A percentile compares a stretch with the other conserved stretches of the same genome.
Evolutionary conservation across 2,888 invertebrate species (phyloP).

Genomic region (Acleris literana): DNA sequence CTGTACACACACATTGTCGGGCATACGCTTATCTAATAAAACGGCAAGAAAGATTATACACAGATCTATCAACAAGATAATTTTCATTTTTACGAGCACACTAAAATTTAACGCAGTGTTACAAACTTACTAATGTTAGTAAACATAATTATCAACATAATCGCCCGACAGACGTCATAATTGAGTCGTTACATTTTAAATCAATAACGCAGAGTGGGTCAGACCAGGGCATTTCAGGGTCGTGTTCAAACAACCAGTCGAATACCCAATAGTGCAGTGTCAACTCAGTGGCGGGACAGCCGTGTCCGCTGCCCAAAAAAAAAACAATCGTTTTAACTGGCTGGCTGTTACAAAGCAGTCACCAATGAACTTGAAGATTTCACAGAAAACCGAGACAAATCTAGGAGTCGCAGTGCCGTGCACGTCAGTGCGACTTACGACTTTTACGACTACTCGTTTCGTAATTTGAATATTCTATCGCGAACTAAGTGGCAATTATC

Average conservation of each 20-base stretch:
- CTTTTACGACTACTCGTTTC: slow-evolving; percentile 12
- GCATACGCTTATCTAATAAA: no score
- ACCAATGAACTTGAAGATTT: slow-evolving; percentile 20
- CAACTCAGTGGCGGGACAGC: slow-evolving; percentile 11
- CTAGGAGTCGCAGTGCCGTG: slow-evolving; percentile 4
- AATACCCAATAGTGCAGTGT: slow-evolving; percentile 17
- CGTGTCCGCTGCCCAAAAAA: slow-evolving; percentile 15
- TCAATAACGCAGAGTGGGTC: slow-evolving; percentile 30
- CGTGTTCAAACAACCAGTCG: slow-evolving; percentile 19
- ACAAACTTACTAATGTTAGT: background rate
- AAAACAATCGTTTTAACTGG: slow-evolving; percentile 3
- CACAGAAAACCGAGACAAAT: slow-evolving; percentile 13
- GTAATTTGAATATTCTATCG: slow-evolving; percentile 32
- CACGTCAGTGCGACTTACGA: no score
- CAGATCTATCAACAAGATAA: background rate
- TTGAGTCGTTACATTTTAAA: slow-evolving; percentile 16
- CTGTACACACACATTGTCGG: no score
- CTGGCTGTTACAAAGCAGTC: background rate
- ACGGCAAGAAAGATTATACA: no score
- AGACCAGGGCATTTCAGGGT: slow-evolving; percentile 29
- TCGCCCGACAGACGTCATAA: background rate
- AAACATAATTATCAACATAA: slow-evolving; percentile 3
- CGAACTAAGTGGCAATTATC: slow-evolving; percentile 31
- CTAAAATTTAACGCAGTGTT: no score
- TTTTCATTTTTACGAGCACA: background rate